phyloP scores from a whole-genome alignment of 2,113 vertebrate species.

The Cricetomys ansorgei region DNA sequence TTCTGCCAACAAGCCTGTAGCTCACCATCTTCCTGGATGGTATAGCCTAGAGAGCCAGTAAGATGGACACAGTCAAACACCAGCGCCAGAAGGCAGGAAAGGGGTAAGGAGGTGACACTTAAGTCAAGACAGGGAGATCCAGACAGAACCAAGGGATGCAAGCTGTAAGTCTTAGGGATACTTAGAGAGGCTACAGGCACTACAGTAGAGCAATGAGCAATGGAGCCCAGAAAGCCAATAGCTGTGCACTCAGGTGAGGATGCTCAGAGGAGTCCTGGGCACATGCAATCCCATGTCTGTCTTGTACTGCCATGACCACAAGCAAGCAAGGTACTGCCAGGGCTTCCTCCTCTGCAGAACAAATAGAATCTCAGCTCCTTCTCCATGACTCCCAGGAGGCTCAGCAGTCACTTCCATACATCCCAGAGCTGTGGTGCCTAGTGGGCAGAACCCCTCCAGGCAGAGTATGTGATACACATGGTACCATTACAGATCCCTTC shows the following conservation, averaged over 20 bases:
- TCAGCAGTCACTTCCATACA: accelerated
- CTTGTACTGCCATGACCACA: neutral
- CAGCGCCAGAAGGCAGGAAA: too few species aligned
- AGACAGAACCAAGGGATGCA: accelerated
- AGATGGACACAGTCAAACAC: neutral
- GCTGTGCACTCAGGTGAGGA: accelerated
- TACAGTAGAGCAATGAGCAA: accelerated
- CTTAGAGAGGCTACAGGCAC: accelerated
- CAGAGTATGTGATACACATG: accelerated
- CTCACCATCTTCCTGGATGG: accelerated
- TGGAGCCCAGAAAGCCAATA: accelerated
- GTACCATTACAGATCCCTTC: accelerated
- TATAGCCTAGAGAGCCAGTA: accelerated
- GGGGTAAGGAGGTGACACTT: accelerated
- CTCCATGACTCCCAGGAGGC: neutral
- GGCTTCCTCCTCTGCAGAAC: neutral
- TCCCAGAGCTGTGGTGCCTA: neutral
- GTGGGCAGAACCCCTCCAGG: accelerated
- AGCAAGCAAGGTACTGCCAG: neutral
- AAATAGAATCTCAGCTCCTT: neutral
- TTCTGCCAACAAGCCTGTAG: neutral
- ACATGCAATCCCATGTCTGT: neutral
- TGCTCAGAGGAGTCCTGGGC: accelerated
- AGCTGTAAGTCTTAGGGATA: accelerated
- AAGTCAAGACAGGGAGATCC: neutral